Conservation (phyloP, 1,140 invertebrate species). For the Lepidurus arcticus region DNA sequence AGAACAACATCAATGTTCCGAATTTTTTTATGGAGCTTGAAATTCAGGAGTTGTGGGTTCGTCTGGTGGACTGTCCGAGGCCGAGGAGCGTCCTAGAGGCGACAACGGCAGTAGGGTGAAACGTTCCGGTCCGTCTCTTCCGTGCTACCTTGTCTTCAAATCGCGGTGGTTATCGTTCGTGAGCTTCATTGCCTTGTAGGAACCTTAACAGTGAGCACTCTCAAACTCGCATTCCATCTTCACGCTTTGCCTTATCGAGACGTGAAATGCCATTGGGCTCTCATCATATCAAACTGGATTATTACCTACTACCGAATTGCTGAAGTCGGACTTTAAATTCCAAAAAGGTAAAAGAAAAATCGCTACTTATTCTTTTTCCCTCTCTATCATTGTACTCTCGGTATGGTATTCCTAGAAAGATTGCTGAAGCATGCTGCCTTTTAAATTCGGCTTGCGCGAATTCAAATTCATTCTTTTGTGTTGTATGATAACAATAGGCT, state of each 20-base stretch:
- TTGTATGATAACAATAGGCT: background rate
- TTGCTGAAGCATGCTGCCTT: constrained; percentile 9
- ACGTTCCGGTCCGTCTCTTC: constrained; percentile 2
- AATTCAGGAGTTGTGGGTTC: background rate
- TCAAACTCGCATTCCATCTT: background rate
- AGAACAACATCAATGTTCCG: background rate
- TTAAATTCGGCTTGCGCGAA: background rate
- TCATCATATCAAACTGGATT: background rate
- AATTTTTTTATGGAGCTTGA: background rate
- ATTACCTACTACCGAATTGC: background rate
- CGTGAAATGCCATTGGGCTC: constrained; percentile 14
- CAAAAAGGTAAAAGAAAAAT: background rate
- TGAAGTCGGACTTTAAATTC: background rate
- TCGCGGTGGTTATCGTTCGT: constrained; percentile 1
- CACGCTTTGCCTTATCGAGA: constrained; percentile 9
- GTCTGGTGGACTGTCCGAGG: background rate
- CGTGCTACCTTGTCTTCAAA: background rate
- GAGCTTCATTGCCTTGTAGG: constrained; percentile 12
- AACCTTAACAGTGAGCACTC: background rate
- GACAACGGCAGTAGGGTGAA: constrained; percentile 13
- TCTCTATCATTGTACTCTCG: background rate
- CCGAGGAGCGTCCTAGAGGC: constrained; percentile 1
- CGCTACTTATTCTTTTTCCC: background rate
- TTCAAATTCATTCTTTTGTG: background rate
- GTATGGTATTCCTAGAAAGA: background rate